phyloP scores from a whole-genome alignment of 2,888 invertebrate genomes.

The Hesperia comma region DNA sequence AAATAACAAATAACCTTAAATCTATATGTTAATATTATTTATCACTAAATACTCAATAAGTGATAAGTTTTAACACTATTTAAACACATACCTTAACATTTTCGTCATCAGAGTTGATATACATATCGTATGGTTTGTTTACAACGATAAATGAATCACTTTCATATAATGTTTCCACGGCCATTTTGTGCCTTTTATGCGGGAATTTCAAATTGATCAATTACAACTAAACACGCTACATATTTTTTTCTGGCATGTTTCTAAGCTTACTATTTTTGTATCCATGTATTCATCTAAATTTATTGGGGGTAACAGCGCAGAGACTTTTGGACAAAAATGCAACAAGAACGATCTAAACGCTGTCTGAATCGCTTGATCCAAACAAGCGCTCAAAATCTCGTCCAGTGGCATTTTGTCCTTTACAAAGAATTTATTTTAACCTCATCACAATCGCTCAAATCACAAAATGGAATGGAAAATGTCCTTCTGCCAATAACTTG shows the following conservation, averaged over 20 bases:
- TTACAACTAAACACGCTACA: constrained; percentile 13
- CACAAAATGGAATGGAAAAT: constrained; percentile 1
- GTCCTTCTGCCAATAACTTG: neutral
- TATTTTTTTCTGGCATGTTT: constrained; percentile 22
- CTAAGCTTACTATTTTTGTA: neutral
- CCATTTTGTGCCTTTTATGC: constrained; percentile 48
- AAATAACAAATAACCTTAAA: no score
- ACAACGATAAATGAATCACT: constrained; percentile 87
- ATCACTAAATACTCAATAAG: no score
- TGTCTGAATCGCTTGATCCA: constrained; percentile 52
- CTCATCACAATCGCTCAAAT: constrained; percentile 21
- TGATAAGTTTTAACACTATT: neutral
- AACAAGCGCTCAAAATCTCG: constrained; percentile 48
- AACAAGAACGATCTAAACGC: constrained; percentile 48
- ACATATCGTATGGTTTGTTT: constrained; percentile 89
- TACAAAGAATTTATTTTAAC: constrained; percentile 27
- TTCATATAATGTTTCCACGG: constrained; percentile 81
- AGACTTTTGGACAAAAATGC: constrained; percentile 52
- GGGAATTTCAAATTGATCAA: constrained; percentile 19
- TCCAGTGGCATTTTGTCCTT: constrained; percentile 52
- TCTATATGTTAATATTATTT: no score
- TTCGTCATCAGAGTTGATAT: constrained; percentile 89
- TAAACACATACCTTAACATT: constrained; percentile 77
- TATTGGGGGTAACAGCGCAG: constrained; percentile 34
- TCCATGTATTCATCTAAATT: constrained; percentile 17